Percentiles rank a stretch among this genome's conserved stretches.
These are phyloP conservation scores for Sinohyriopsis cumingii DNA, from an alignment of 2,888 invertebrate species.

Conservation along the genomic window DNA sequence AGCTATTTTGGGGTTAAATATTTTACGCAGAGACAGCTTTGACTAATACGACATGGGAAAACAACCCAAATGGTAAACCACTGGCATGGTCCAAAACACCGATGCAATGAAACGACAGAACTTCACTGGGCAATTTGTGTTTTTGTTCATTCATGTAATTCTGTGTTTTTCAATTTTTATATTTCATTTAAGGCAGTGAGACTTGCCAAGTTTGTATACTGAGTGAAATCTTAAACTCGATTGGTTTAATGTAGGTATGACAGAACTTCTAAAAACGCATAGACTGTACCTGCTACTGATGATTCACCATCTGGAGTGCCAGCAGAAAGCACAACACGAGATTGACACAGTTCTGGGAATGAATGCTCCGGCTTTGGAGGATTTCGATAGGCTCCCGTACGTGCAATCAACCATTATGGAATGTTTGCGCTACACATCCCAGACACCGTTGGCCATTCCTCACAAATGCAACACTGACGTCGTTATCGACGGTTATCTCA, in stretches of 20 bases:
- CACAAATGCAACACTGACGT: constrained; percentile 32
- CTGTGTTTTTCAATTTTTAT: too few species aligned
- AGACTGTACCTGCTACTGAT: constrained; percentile 37
- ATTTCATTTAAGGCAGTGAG: too few species aligned
- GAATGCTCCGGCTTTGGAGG: constrained; percentile 13
- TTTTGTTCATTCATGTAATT: too few species aligned
- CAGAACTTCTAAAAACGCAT: constrained; percentile 31
- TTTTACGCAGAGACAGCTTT: too few species aligned
- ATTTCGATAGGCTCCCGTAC: constrained; percentile 34
- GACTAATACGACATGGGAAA: too few species aligned
- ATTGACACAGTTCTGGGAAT: constrained; percentile 33
- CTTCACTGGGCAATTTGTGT: too few species aligned
- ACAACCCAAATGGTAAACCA: too few species aligned
- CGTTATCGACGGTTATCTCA: constrained; percentile 23
- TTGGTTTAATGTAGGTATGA: constrained; percentile 28
- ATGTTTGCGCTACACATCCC: constrained; percentile 29
- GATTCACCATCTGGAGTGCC: constrained; percentile 34
- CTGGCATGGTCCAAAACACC: too few species aligned
- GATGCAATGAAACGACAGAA: too few species aligned
- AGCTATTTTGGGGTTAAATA: too few species aligned
- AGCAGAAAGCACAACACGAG: constrained; percentile 27
- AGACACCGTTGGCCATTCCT: constrained; percentile 37
- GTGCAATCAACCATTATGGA: constrained; percentile 32
- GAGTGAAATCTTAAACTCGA: too few species aligned
- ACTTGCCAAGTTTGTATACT: too few species aligned